phyloP scores from a whole-genome alignment of 2,113 vertebrate species.

The Brachypodius melanocephalos region DNA sequence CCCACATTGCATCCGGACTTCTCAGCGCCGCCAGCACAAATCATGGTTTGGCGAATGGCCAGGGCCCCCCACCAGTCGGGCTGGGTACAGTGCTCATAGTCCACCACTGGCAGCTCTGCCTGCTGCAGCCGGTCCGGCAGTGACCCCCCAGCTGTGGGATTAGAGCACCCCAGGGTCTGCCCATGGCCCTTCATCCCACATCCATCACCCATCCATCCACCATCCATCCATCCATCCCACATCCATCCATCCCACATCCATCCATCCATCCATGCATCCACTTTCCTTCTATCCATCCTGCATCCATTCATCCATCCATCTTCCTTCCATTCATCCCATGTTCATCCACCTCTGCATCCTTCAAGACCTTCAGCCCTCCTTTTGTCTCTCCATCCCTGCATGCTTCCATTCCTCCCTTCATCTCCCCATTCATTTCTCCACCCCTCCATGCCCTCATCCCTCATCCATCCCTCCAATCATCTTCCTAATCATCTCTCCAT shows the following conservation, averaged over 20 bases:
- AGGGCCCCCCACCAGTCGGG: background rate
- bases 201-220: too few relatives aligned
- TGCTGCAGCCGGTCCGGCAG: background rate
- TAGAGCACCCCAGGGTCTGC: background rate
- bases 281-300: background rate
- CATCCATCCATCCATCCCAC: background rate
- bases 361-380: background rate
- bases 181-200: too few relatives aligned
- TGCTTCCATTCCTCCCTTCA: background rate
- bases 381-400: background rate
- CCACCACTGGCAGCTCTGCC: slow-evolving; percentile 17
- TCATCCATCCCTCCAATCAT: background rate
- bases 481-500: background rate
- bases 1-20: background rate
- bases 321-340: background rate
- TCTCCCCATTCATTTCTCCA: background rate
- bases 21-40: background rate
- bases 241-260: background rate
- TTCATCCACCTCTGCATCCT: background rate
- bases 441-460: background rate
- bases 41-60: background rate
- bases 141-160: background rate
- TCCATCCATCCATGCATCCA: background rate
- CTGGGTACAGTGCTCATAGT: background rate
- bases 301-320: background rate